Evolutionary conservation across 1,140 invertebrate species (phyloP).

Genomic region (Pinna nobilis): DNA sequence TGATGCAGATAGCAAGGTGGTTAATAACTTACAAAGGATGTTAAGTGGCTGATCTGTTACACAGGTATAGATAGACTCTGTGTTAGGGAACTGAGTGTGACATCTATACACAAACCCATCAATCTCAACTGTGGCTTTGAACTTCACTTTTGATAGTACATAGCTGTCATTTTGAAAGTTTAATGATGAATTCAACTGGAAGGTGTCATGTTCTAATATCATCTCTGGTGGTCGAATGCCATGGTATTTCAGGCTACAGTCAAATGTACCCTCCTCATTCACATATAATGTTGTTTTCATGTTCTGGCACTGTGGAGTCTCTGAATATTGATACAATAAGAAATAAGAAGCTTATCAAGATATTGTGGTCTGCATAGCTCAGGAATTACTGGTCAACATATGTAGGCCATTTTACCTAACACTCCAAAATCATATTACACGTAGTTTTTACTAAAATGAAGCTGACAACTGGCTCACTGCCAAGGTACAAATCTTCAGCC

Average conservation of each 20-base stretch:
- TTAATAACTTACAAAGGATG: constrained; percentile 45
- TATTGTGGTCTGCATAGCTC: too few species aligned
- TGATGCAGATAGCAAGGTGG: background rate
- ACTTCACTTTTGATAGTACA: constrained; percentile 19
- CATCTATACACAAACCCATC: constrained; percentile 55
- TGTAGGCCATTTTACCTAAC: too few species aligned
- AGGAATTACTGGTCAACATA: too few species aligned
- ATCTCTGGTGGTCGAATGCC: constrained; percentile 41
- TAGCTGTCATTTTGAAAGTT: constrained; percentile 12
- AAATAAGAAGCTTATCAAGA: too few species aligned
- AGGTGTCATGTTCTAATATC: constrained; percentile 37
- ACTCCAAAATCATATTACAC: too few species aligned
- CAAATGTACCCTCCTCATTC: constrained; percentile 40
- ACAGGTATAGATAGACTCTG: constrained; percentile 22
- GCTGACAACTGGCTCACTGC: too few species aligned
- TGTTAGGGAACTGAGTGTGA: constrained; percentile 38
- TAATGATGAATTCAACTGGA: constrained; percentile 22
- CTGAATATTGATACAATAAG: constrained; percentile 33
- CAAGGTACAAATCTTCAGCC: too few species aligned
- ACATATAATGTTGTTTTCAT: constrained; percentile 22
- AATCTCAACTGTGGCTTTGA: constrained; percentile 20
- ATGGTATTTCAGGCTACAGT: constrained; percentile 42
- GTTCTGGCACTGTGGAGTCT: constrained; percentile 29
- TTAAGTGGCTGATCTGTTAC: constrained; percentile 32
- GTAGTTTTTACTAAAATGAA: too few species aligned